Conservation (phyloP, 1,140 invertebrate species). For the Globodera ellingtonae region DNA sequence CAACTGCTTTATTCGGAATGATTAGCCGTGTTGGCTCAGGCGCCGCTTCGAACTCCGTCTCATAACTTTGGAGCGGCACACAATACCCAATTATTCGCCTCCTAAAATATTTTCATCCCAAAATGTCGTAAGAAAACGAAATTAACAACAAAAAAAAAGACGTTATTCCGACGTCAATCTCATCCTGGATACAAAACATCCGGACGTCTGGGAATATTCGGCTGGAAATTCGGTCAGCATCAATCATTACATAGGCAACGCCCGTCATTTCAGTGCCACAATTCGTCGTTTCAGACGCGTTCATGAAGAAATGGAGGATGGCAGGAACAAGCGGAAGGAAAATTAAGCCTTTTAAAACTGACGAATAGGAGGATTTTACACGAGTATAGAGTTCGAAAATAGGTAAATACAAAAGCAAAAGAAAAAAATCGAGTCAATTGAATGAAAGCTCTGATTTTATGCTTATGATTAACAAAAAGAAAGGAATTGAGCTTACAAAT, state of each 20-base stretch:
- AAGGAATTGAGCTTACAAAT: no score
- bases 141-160: not conserved
- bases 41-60: not conserved
- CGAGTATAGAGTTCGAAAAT: no score
- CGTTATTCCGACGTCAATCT: constrained; percentile 4
- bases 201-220: not conserved
- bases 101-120: not conserved
- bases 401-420: no score
- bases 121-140: not conserved
- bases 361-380: no score
- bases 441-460: no score
- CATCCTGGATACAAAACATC: not conserved
- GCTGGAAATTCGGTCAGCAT: not conserved
- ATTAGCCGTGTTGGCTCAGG: not conserved
- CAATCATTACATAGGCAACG: not conserved
- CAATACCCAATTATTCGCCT: not conserved
- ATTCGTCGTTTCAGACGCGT: not conserved
- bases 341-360: no score
- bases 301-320: not conserved
- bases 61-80: not conserved
- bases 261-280: not conserved
- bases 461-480: no score
- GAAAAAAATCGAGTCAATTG: no score
- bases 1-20: not conserved
- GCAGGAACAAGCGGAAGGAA: no score